These are phyloP conservation scores for Hipposideros larvatus DNA, from an alignment of 2,797 vertebrate species.

Conservation along the genomic window DNA sequence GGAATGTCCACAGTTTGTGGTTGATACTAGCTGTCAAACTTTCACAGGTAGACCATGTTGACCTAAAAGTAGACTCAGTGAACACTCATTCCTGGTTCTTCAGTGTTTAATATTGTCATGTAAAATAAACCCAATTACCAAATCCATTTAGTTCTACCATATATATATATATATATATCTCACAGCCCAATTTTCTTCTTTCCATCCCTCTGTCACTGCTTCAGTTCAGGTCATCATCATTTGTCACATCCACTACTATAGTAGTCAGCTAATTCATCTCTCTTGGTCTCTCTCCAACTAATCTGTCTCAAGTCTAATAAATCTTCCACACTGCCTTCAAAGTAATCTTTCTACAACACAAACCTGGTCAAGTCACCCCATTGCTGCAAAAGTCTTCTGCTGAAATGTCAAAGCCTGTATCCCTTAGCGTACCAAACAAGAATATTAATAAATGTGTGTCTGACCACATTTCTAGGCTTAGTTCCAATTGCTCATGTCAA, in stretches of 20 bases:
- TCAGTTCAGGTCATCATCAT: neutral
- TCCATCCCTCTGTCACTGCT: neutral
- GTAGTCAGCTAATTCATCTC: neutral
- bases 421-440: neutral
- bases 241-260: neutral
- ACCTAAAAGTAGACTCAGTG: neutral
- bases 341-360: neutral
- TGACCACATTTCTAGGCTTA: neutral
- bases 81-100: neutral
- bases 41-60: neutral
- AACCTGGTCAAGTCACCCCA: neutral
- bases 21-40: neutral
- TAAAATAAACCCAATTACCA: neutral
- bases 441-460: neutral
- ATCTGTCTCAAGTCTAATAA: constrained; percentile 33
- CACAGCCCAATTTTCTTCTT: neutral
- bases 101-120: neutral
- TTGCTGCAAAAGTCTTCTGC: neutral
- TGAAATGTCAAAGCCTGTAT: neutral
- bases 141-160: neutral
- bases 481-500: neutral
- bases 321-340: neutral
- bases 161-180: no score
- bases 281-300: neutral
- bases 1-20: neutral